phyloP scores from a whole-genome alignment of 2,113 vertebrate genomes.

The Motacilla alba region DNA sequence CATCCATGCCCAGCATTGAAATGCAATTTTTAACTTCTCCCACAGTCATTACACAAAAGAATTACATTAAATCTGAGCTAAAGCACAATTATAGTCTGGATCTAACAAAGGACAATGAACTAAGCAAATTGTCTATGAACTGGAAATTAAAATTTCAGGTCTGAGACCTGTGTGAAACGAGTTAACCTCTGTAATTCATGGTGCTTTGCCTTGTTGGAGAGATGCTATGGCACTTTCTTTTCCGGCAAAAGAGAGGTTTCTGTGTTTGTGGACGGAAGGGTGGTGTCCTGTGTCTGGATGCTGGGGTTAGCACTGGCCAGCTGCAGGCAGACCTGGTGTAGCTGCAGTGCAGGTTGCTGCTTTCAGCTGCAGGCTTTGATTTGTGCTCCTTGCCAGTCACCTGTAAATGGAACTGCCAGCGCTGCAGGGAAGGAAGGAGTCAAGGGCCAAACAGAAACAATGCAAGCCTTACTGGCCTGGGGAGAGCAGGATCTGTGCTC shows the following conservation, averaged over 20 bases:
- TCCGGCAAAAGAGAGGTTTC: not conserved
- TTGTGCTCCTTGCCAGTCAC: not conserved
- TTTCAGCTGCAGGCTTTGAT: not conserved
- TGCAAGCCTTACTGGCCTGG: not conserved
- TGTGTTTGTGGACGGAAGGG: not conserved
- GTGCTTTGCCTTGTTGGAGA: not conserved
- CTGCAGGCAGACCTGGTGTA: not conserved
- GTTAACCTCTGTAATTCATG: not conserved
- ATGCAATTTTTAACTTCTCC: not conserved
- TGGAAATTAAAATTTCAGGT: not conserved
- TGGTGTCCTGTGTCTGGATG: not conserved
- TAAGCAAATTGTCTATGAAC: not conserved
- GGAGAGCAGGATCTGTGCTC: not conserved
- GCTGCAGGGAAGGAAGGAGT: not conserved
- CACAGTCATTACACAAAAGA: not conserved
- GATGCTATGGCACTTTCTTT: not conserved
- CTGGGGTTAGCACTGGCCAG: not conserved
- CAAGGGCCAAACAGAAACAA: not conserved
- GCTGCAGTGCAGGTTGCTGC: not conserved
- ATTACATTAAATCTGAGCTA: not conserved
- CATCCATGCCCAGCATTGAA: not conserved
- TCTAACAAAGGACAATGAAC: not conserved
- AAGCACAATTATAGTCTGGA: not conserved
- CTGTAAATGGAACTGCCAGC: not conserved
- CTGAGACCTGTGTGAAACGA: not conserved